A percentile compares a stretch with the other conserved stretches of the same genome.
Evolutionary conservation across 2,888 invertebrate species (phyloP).

Genomic region (Proisotoma minuta): DNA sequence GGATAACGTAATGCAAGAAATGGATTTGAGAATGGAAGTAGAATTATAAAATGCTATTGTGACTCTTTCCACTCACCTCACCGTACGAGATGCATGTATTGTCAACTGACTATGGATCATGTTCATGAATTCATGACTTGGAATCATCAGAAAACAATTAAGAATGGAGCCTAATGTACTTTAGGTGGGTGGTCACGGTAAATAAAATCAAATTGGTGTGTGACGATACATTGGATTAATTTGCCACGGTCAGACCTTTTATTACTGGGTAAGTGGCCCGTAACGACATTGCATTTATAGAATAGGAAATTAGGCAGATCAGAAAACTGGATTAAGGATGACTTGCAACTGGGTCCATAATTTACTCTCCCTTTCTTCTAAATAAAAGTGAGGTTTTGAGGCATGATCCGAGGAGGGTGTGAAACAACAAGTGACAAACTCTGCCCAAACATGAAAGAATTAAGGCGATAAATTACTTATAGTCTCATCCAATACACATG

Average conservation of each 20-base stretch:
- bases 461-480: background rate
- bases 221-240: slow-evolving; percentile 1
- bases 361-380: background rate
- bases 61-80: too few relatives aligned
- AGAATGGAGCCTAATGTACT: too few relatives aligned
- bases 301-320: too few relatives aligned
- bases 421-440: slow-evolving; percentile 5
- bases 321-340: background rate
- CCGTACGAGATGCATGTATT: too few relatives aligned
- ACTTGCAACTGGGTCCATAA: background rate
- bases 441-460: too few relatives aligned
- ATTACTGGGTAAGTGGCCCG: background rate
- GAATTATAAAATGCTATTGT: too few relatives aligned
- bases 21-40: too few relatives aligned
- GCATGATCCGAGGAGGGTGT: background rate
- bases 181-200: slow-evolving; percentile 15
- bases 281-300: background rate
- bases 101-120: too few relatives aligned
- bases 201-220: background rate
- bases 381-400: background rate
- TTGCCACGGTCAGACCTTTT: background rate
- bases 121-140: too few relatives aligned
- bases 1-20: too few relatives aligned
- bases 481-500: too few relatives aligned
- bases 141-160: too few relatives aligned